Base-by-base conservation (phyloP, 2,888 invertebrate genomes). In the Tenthredo distinguenda region DNA sequence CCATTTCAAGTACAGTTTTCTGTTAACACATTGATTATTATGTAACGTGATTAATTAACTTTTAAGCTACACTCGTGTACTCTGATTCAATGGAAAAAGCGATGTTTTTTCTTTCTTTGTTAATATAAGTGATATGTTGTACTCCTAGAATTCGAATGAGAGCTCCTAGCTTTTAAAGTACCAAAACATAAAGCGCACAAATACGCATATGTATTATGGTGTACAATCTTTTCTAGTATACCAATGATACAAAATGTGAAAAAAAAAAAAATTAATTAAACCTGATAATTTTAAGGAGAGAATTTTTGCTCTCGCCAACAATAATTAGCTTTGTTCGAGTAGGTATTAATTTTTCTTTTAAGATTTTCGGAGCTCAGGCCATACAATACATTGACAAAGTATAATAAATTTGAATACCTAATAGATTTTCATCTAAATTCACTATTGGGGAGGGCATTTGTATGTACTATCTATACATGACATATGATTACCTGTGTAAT, bases 141-240 rank as follows among this genome's bases (percentile, higher is more conserved):
- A 74, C n/a, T 43, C n/a, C 15, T 43, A 74, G 74, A 47, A 77
- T 55, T 77, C 31, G 31, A 50, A 50, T 50, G 34, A 77, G 77
- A 34, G 50, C 26, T 77, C 34, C 26, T 47, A 77, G 37, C 26
- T 55, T 77, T 55, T 55, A n/a, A 55, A 55, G 26, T 77, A 77
- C 31, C 31, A 77, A 34, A 31, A 50, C 10, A 77, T 10, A 34
- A 77, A 77, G 34, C 77, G 77, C 77, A 77, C 77, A 50, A 77
- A 77, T 77, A 76, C 34, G 34, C 12, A 31, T 68, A 68, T 68
- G n/a, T 77, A 34, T 68, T 34, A 15, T 9, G 21, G 74, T 74
- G 21, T 43, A 40, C 40, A 21, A 43, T 15, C 9, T 26, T 74
- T 43, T 43, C 47, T 47, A 47, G 21, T n/a, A 40, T 74, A 37